phyloP scores from a whole-genome alignment of 2,113 vertebrate species.

The Misgurnus mizolepis region DNA sequence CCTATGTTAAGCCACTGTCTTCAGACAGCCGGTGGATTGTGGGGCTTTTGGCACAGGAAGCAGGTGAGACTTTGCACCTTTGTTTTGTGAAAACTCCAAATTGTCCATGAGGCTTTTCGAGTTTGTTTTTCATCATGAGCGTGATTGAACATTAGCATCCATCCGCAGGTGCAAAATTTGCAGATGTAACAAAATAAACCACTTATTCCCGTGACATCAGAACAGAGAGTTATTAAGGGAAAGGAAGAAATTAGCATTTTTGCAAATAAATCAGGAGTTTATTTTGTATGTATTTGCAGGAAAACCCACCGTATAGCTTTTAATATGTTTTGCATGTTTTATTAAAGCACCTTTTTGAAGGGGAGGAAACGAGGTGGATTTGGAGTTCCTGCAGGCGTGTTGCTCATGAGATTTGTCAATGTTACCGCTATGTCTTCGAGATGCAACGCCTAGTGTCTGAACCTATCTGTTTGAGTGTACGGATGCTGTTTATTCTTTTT shows the following conservation, averaged over 20 bases:
- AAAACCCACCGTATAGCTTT: conserved; percentile 32
- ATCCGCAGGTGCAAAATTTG: conserved; percentile 23
- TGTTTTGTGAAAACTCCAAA: conserved; percentile 43
- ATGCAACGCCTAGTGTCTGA: conserved; percentile 22
- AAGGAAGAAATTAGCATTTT: conserved; percentile 10
- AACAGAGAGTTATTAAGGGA: conserved; percentile 7
- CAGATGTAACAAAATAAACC: conserved; percentile 35
- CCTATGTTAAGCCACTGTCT: conserved; percentile 24
- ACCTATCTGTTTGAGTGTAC: conserved; percentile 37
- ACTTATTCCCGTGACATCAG: conserved; percentile 10
- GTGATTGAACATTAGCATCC: conserved; percentile 28
- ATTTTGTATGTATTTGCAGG: conserved; percentile 17
- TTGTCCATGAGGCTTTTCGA: conserved; percentile 30
- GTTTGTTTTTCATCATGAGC: conserved; percentile 28
- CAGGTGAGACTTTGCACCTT: conserved; percentile 36
- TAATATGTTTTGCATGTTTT: conserved; percentile 44
- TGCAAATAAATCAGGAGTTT: background rate
- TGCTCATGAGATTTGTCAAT: conserved; percentile 48
- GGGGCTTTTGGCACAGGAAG: conserved; percentile 13
- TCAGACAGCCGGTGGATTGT: conserved; percentile 26
- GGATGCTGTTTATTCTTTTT: conserved; percentile 42
- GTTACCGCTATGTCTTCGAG: conserved; percentile 28
- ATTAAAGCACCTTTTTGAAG: conserved; percentile 39
- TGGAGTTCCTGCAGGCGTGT: conserved; percentile 41
- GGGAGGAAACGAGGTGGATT: conserved; percentile 6